These are phyloP conservation scores for Ophioninae sp. DNA, from an alignment of 2,888 invertebrate species.

Conservation along the genomic window DNA sequence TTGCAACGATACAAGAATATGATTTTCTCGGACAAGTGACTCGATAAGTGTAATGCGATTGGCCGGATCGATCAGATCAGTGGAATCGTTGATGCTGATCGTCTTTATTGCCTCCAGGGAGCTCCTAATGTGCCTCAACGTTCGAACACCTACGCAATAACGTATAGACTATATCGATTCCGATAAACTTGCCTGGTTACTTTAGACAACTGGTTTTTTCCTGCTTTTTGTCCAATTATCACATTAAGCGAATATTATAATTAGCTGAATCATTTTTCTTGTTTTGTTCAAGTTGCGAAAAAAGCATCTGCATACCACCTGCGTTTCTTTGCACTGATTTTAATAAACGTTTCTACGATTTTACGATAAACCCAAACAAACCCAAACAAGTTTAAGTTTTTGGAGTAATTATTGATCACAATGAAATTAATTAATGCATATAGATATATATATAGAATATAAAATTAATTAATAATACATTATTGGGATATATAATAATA, in stretches of 20 bases:
- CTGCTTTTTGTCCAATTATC: slow-evolving; percentile 12
- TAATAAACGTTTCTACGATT: not conserved
- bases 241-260: slow-evolving; percentile 4
- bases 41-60: too few species aligned
- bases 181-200: slow-evolving; percentile 23
- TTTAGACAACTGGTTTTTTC: slow-evolving; percentile 49
- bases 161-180: slow-evolving; percentile 3
- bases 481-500: too few species aligned
- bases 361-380: not conserved
- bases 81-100: slow-evolving; percentile 1
- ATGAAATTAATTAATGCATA: not conserved
- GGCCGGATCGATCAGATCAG: not conserved
- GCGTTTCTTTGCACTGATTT: not conserved
- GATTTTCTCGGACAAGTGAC: too few species aligned
- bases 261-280: slow-evolving; percentile 11
- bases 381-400: not conserved
- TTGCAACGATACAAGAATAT: too few species aligned
- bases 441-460: not conserved
- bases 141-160: not conserved
- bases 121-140: not conserved
- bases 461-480: too few species aligned
- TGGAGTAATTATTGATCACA: not conserved
- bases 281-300: not conserved
- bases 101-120: slow-evolving; percentile 5
- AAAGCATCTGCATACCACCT: not conserved